phyloP scores from a whole-genome alignment of 1,140 invertebrate species.

The Zaprionus nigranus region DNA sequence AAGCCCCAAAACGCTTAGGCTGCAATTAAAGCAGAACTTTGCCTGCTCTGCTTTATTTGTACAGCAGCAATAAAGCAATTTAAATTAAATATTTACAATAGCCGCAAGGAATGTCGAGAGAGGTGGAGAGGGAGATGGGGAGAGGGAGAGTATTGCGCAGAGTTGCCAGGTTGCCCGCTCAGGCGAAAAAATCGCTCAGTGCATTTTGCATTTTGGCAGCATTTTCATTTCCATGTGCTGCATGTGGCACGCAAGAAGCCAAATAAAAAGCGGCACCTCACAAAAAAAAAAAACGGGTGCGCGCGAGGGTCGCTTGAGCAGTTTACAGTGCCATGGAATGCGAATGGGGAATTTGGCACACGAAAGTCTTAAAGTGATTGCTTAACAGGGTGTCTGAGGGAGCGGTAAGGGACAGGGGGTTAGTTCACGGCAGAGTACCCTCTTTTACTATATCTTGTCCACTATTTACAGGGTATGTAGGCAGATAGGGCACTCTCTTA shows the following conservation, averaged over 20 bases:
- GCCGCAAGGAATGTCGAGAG: neutral
- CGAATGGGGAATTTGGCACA: constrained; percentile 1
- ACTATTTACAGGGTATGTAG: neutral
- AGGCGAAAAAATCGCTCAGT: constrained; percentile 13
- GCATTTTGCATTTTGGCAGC: constrained; percentile 28
- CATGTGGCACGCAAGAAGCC: constrained; percentile 79
- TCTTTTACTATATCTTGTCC: neutral
- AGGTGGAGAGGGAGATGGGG: neutral
- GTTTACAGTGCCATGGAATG: constrained; percentile 18
- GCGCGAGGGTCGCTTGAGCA: constrained; percentile 34
- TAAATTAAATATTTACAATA: constrained; percentile 11
- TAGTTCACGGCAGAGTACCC: neutral
- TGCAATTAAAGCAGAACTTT: constrained; percentile 6
- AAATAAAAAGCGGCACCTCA: constrained; percentile 59
- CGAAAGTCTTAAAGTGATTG: neutral
- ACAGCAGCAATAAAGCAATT: constrained; percentile 4
- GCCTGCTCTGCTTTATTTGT: neutral
- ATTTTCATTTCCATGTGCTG: constrained; percentile 40
- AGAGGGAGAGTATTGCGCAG: neutral
- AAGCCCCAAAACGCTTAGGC: constrained; percentile 3
- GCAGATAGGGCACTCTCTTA: too few species aligned
- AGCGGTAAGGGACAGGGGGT: neutral
- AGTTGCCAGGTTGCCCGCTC: constrained; percentile 3
- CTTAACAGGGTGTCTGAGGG: neutral
- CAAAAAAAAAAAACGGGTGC: constrained; percentile 62